Conservation (phyloP, 37 sponge, comb jelly and placozoan genomes). For the Diacarnus erythraeanus region DNA sequence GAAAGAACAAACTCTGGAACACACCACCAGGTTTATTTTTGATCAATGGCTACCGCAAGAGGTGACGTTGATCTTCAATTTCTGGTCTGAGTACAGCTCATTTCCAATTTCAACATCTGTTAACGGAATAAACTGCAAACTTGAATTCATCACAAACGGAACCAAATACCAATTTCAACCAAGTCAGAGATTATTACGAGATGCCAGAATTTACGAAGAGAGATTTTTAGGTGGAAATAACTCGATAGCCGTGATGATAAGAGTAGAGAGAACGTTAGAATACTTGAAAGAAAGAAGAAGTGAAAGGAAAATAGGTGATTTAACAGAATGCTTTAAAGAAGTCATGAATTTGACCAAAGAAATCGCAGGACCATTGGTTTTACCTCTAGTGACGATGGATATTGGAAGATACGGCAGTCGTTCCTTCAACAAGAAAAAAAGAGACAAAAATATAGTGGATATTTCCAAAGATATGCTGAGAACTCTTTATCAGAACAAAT, state of each 20-base stretch:
- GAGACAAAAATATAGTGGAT: neutral
- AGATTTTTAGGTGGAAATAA: neutral
- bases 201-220: neutral
- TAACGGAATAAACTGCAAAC: conserved; percentile 3
- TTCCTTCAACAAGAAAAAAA: neutral
- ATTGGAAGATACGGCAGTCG: conserved; percentile 19
- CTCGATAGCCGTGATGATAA: conserved; percentile 15
- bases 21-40: neutral
- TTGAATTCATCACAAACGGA: neutral
- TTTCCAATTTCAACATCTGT: neutral
- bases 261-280: conserved; percentile 9
- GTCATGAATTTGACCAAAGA: neutral
- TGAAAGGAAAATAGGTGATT: neutral
- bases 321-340: conserved; percentile 2
- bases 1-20: neutral
- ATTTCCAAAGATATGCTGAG: neutral
- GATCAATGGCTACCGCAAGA: conserved; percentile 1
- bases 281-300: neutral
- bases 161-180: conserved; percentile 13
- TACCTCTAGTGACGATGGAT: conserved; percentile 20
- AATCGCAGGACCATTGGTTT: neutral
- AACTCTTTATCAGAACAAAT: conserved; percentile 2
- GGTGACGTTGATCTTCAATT: neutral
- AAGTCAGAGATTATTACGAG: neutral
- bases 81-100: neutral